Base-by-base conservation (phyloP, 2,797 vertebrate genomes). In the Synanceia verrucosa region DNA sequence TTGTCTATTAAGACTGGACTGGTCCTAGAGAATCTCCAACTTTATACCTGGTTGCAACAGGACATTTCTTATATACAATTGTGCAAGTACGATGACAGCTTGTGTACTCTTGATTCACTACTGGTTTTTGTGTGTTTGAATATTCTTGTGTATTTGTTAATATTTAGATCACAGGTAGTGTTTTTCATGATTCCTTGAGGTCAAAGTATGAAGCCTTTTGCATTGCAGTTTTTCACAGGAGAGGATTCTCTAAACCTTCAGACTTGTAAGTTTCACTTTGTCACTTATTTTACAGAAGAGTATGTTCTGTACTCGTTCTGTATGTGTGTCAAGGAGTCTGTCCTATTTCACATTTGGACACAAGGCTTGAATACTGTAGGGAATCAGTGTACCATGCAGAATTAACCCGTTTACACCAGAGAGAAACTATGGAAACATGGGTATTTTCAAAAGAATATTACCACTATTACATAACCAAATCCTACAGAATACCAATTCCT, bases 281-380 rank as follows among this genome's bases (percentile, higher is more conserved):
- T 23, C 33, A 19, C 13, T 47, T 24, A 1, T 59, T 53, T 31
- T 34, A 33, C 4, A 62, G 43, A 26, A 62, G 52, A 56, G 47
- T 46, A 7, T 55, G 41, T 41, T 36, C 59, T 76, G 52, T 34
- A 57, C 31, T 28, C 13, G 23, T 50, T 76, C 23, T 69, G 58
- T 39, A 23, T 55, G 36, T 67, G 41, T 63, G 39, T 71, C 26
- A 51, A 56, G 41, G 19, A 23, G 9, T 61, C 7, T 68, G 53
- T 26, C 64, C 63, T 57, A 46, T 43, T 65, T 56, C 59, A 67
- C 29, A 67, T 64, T 65, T 70, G 29, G 19, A 59, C 8, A 4
- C 9, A 23, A 9, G 3, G 18, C 53, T 58, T 43, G 23, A 34
- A 60, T n/a, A 50, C 62, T 18, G 4, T 3, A 33, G 56, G 43